Percentiles rank a stretch among this genome's conserved stretches.
Evolutionary conservation across 2,888 invertebrate species (phyloP).

Genomic region (Drosophila austrosaltans): DNA sequence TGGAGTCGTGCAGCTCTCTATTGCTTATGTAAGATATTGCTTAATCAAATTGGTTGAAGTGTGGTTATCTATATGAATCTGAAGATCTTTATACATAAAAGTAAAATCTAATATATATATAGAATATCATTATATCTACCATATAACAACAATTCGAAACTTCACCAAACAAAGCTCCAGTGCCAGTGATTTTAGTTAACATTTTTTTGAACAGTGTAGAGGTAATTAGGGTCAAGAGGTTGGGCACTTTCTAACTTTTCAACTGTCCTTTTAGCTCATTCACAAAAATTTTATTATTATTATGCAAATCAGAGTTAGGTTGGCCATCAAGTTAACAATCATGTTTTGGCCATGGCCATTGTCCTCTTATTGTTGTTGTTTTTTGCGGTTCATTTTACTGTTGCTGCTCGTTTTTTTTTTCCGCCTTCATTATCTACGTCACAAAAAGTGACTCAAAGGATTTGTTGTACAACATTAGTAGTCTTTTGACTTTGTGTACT

Average conservation of each 20-base stretch:
- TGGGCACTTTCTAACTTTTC: conserved; percentile 7
- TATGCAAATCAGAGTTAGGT: conserved; percentile 81
- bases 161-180: too few relatives aligned
- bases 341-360: conserved; percentile 41
- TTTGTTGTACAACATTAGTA: conserved; percentile 44
- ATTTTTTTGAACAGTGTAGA: neutral
- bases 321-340: conserved; percentile 70
- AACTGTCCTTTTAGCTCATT: conserved; percentile 46
- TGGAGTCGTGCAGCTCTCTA: too few relatives aligned
- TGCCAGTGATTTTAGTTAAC: too few relatives aligned
- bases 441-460: conserved; percentile 73
- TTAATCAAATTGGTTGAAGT: too few relatives aligned
- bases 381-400: neutral
- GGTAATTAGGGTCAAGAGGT: conserved; percentile 8
- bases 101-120: too few relatives aligned
- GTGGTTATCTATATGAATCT: too few relatives aligned
- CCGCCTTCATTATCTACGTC: conserved; percentile 54
- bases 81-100: too few relatives aligned
- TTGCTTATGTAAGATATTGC: too few relatives aligned
- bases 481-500: conserved; percentile 47
- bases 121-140: too few relatives aligned
- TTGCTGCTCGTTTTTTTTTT: conserved; percentile 1
- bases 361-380: neutral
- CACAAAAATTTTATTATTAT: conserved; percentile 78
- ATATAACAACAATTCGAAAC: too few relatives aligned